Percentiles rank a stretch among this genome's conserved stretches.
Evolutionary conservation across 2,888 invertebrate genomes (phyloP).

Genomic region (Zonitis immaculata): DNA sequence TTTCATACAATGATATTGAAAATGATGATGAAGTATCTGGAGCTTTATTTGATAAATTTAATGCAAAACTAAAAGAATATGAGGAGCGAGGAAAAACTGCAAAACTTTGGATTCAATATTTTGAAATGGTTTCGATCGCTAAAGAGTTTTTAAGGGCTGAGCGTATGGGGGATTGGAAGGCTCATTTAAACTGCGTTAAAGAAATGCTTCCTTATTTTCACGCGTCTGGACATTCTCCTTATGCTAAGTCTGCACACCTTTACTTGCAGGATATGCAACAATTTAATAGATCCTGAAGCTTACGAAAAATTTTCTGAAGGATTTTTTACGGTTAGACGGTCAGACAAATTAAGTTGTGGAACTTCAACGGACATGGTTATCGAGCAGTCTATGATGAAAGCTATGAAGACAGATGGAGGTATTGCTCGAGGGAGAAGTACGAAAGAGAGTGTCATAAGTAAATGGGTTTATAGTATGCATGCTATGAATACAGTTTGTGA

Average conservation of each 20-base stretch:
- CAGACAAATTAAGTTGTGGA: slow-evolving; percentile 43
- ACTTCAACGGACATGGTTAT: slow-evolving; percentile 43
- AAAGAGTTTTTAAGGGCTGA: slow-evolving; percentile 43
- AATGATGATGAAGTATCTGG: slow-evolving; percentile 31
- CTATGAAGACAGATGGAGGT: slow-evolving; percentile 43
- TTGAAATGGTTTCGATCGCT: slow-evolving; percentile 39
- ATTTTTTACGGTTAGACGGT: slow-evolving; percentile 39
- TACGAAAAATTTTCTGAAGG: slow-evolving; percentile 36
- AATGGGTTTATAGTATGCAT: slow-evolving; percentile 39
- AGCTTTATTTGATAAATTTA: slow-evolving; percentile 32
- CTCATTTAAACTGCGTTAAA: slow-evolving; percentile 38
- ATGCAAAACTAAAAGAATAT: slow-evolving; percentile 32
- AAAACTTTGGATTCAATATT: slow-evolving; percentile 38
- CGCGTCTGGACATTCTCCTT: slow-evolving; percentile 31
- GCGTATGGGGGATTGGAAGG: slow-evolving; percentile 42
- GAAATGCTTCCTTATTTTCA: slow-evolving; percentile 42
- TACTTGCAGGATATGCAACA: slow-evolving; percentile 28
- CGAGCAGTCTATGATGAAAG: slow-evolving; percentile 35
- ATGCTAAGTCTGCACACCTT: slow-evolving; percentile 35
- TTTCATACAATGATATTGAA: slow-evolving; percentile 37
- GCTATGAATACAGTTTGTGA: slow-evolving; percentile 30
- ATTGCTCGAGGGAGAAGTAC: slow-evolving; percentile 43
- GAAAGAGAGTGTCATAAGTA: slow-evolving; percentile 40
- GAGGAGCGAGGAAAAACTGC: slow-evolving; percentile 38
- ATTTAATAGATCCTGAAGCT: slow-evolving; percentile 26